Conservation (phyloP, 2,888 invertebrate genomes). For the Papilio gigon region DNA sequence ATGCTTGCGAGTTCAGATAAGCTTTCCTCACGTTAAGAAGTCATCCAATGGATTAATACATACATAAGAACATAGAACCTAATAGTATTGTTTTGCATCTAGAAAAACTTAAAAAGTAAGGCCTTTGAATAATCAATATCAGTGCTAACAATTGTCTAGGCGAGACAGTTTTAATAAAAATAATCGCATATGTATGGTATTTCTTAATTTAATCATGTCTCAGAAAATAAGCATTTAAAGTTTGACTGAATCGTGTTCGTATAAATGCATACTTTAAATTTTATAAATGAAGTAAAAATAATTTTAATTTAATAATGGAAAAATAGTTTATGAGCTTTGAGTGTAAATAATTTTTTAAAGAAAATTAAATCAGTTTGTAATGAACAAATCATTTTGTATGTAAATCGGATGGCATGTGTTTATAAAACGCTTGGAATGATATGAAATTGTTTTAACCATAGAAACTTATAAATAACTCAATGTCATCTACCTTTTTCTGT, state of each 20-base stretch:
- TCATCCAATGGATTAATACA: neutral
- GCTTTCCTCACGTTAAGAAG: neutral
- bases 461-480: neutral
- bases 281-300: neutral
- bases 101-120: no score
- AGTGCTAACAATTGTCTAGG: no score
- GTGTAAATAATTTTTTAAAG: neutral
- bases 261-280: neutral
- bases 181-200: no score
- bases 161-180: no score
- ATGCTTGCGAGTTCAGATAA: slow-evolving; percentile 16
- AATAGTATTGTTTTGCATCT: no score
- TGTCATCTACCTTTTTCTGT: neutral
- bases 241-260: slow-evolving; percentile 36
- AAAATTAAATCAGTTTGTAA: neutral
- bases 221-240: slow-evolving; percentile 38
- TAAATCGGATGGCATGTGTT: neutral
- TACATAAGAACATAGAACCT: no score
- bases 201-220: neutral
- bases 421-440: neutral
- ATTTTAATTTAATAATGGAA: neutral
- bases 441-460: neutral
- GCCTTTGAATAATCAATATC: no score
- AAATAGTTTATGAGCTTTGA: slow-evolving; percentile 1
- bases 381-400: neutral